Conservation (phyloP, 2,113 vertebrate species). For the Lophochroa leadbeateri region DNA sequence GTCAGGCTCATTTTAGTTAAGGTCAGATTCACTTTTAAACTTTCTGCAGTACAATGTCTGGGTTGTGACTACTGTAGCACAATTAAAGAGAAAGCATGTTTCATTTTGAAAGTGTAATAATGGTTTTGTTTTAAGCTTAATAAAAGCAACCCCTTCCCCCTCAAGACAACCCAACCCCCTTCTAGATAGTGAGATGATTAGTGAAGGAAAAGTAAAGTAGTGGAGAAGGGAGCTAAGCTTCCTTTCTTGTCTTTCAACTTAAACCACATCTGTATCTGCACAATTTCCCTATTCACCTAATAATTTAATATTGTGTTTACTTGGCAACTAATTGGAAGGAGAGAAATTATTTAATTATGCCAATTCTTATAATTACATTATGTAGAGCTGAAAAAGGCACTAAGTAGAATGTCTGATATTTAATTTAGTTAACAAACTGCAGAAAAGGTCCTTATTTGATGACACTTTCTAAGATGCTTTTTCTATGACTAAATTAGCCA, state of each 20-base stretch:
- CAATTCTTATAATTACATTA: neutral
- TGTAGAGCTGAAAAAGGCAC: neutral
- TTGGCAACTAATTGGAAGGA: neutral
- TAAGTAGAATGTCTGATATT: slow-evolving; percentile 16
- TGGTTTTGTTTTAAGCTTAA: neutral
- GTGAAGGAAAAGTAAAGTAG: neutral
- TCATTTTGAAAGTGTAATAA: neutral
- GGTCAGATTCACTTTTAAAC: neutral
- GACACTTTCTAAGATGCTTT: neutral
- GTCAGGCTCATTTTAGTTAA: neutral
- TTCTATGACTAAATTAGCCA: neutral
- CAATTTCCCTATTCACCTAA: neutral
- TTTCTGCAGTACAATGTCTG: neutral
- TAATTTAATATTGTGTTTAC: neutral
- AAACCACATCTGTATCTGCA: neutral
- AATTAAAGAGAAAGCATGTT: neutral
- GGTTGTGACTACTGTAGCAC: neutral
- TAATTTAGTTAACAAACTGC: slow-evolving; percentile 27
- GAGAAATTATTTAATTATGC: neutral
- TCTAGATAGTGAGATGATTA: neutral
- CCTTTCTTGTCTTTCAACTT: neutral
- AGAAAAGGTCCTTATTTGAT: neutral
- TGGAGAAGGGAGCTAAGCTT: neutral
- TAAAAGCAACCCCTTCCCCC: neutral
- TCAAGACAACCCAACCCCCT: neutral